Base-by-base conservation (phyloP, 2,113 vertebrate species). In the Pedetes capensis region DNA sequence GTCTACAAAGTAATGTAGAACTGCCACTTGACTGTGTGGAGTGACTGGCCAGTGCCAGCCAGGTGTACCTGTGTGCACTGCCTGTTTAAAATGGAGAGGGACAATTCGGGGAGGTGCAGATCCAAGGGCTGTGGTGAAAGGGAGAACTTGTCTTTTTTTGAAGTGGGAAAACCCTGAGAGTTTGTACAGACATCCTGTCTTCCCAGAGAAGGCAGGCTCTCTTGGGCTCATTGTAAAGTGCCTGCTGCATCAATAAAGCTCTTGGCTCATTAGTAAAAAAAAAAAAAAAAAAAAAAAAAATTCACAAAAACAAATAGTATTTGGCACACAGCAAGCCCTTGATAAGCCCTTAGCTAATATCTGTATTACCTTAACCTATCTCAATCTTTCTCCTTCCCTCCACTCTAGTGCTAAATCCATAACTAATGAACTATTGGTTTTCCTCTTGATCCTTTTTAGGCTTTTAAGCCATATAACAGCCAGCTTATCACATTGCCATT, bases 231-330 rank as follows among this genome's bases (percentile, higher is more conserved):
- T 91, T 99, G 99, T 99, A 97, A 99, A 99, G 99, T 99, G 99
- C 99, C 99, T 99, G 98, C 98, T 99, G 98, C 98, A 98, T 98
- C 98, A 99, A 99, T 99, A 99, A 99, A 99, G 97, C 97, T 98
- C 97, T 98, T 98, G 97, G 98, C 98, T 98, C 97, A 95, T 96
- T 72, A 75, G 96, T 97, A 84, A n/a, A n/a, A n/a, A n/a, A n/a
- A n/a, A n/a, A n/a, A n/a, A n/a, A n/a, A n/a, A 34, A 34, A 75
- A 34, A n/a, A n/a, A n/a, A n/a, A n/a, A n/a, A n/a, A n/a, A n/a
- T n/a, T n/a, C n/a, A n/a, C 34, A 51, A 13, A 68, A 53, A 17
- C 11, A 87, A n/a, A 20, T 17, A 29, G 18, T 25, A 42, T 23
- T 81, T 34, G 47, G 39, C 25, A 82, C 20, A 1, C 9, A 42